Percentiles rank a stretch among this genome's conserved stretches.
These are phyloP conservation scores for Phalacrocorax aristotelis DNA, from an alignment of 2,113 vertebrate genomes.

Conservation along the genomic window DNA sequence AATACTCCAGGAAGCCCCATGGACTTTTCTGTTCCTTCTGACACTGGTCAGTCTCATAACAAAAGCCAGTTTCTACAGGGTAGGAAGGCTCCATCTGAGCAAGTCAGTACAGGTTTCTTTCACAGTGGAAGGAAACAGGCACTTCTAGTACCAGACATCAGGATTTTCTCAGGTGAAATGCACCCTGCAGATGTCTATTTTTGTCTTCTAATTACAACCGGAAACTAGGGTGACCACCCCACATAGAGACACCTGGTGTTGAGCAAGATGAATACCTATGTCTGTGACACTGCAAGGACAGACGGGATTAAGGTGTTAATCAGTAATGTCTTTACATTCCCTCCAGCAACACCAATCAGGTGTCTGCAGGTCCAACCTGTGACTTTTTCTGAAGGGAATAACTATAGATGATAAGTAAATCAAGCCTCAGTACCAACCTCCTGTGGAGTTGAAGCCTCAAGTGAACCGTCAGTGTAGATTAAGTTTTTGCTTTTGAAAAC, in stretches of 20 bases:
- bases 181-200: background rate
- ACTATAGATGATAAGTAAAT: background rate
- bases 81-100: background rate
- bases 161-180: background rate
- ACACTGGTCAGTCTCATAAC: too few relatives aligned
- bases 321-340: fast-evolving
- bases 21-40: background rate
- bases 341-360: background rate
- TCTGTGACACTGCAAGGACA: background rate
- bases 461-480: background rate
- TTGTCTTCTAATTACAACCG: background rate
- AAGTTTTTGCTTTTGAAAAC: background rate
- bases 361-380: background rate
- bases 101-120: background rate
- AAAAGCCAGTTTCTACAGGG: background rate
- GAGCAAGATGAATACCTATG: background rate
- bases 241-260: background rate
- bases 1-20: background rate
- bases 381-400: background rate
- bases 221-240: background rate
- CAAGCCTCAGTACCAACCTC: background rate
- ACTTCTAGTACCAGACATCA: background rate
- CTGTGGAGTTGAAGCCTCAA: background rate
- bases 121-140: background rate
- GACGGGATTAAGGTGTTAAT: background rate